Base-by-base conservation (phyloP, 1,140 invertebrate genomes). In the Drosophila lini region DNA sequence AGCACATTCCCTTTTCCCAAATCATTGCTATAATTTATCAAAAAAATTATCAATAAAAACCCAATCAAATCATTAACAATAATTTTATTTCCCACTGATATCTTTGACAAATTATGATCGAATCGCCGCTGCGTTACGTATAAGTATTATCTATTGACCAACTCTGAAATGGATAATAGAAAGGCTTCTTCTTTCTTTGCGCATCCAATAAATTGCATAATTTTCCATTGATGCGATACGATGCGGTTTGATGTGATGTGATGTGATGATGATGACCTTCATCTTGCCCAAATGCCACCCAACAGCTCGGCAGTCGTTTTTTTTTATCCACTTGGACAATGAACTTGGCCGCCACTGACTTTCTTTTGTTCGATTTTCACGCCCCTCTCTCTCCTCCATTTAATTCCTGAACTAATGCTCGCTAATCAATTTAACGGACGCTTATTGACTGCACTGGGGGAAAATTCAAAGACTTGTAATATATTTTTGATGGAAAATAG, bases 271-370 rank as follows among this genome's bases (percentile, higher is more conserved):
- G 44, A 47, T 83, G 83, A 86, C 84, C 83, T 88, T 86, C 80
- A 69, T 76, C 32, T 42, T 11, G 52, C 16, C 40, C 44, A 65
- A 36, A 45, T 53, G 38, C 63, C 38, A 41, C 38, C 52, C 34
- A 28, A 13, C 34, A 5, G 25, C 15, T 5, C 28, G 9, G n/a
- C 28, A 6, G 19, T 3, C 2, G 25, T 10, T 25, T 25, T 25
- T 31, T 40, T 36, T 31, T 47, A 19, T 15, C 25, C 61, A 64
- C 56, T 41, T 63, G 62, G 60, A 86, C 82, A 88, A 82, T 86
- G 84, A 88, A 83, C 84, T 89, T 88, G 83, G 62, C 75, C 83
- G 52, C 62, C 61, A 22, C 25, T 32, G 77, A 86, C 78, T 77
- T 55, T 77, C 61, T 77, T 63, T 81, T 61, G 59, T 64, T 42